A percentile compares a stretch with the other conserved stretches of the same genome.
Evolutionary conservation across 1,140 invertebrate species (phyloP).

Genomic region (Manduca sexta): DNA sequence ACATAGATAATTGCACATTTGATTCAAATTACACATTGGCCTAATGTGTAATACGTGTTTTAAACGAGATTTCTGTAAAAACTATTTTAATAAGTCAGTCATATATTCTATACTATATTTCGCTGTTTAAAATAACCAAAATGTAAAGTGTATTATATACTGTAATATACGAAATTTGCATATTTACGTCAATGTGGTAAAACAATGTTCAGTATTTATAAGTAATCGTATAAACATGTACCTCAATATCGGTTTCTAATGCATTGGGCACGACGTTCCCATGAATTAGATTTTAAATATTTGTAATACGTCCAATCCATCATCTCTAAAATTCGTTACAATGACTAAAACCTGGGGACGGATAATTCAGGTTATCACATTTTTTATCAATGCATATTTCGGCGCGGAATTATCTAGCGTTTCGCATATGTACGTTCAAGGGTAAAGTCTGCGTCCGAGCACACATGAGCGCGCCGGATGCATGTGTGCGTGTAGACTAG

Average conservation of each 20-base stretch:
- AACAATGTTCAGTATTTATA: conserved; percentile 3
- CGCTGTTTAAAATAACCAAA: no score
- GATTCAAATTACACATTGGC: no score
- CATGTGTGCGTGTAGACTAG: conserved; percentile 34
- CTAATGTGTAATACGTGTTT: no score
- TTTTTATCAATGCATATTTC: conserved; percentile 69
- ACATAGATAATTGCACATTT: no score
- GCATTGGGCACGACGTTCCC: no score
- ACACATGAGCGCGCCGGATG: conserved; percentile 35
- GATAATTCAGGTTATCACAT: conserved; percentile 45
- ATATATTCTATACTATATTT: no score
- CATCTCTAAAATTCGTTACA: neutral
- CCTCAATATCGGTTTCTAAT: neutral
- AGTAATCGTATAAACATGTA: neutral
- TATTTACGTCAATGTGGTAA: neutral
- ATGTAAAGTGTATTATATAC: no score
- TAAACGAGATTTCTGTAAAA: no score
- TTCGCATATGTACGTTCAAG: conserved; percentile 60
- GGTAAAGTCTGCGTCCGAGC: conserved; percentile 64
- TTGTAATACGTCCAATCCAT: neutral
- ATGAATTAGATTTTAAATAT: no score
- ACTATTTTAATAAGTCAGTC: no score
- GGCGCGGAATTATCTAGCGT: conserved; percentile 45
- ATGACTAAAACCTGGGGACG: conserved; percentile 12
- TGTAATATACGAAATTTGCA: no score